Base-by-base conservation (phyloP, 2,113 vertebrate species). In the Quiscalus mexicanus region DNA sequence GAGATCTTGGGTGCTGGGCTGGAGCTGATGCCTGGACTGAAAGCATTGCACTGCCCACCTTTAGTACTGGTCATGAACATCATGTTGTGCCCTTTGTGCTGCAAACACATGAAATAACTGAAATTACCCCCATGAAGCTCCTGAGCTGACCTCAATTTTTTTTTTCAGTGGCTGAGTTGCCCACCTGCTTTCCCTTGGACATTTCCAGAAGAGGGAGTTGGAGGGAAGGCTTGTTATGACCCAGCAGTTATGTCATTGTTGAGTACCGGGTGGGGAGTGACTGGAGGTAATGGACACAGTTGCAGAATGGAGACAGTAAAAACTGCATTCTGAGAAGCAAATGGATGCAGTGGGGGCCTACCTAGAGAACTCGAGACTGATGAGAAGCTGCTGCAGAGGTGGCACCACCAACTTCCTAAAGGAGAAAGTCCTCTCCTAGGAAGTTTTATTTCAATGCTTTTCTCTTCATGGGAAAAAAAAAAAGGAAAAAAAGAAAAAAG, bases 301-400 rank as follows among this genome's bases (percentile, higher is more conserved):
- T 13, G 13, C 17, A 70, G 35, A 21, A 39, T 42, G 60, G 77
- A 53, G 10, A 63, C 75, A 59, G 28, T 50, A 9, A 19, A 50
- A 87, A 55, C 25, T 75, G 60, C 58, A 39, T 59, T 47, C 56
- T 56, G 70, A 71, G 44, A 53, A 77, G 23, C 17, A 63, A 47
- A 71, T 6, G 15, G 24, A 31, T 33, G 20, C 60, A 47, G 3
- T 4, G 18, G 27, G 27, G 19, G 8, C 22, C 41, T 52, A 13
- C 17, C 6, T 53, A 53, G 39, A 17, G 45, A 68, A 25, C 53
- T 35, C 0, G 0, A 45, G 65, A 28, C 37, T 49, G 17, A 44
- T 39, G 35, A 64, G 68, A 69, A 62, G 30, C 41, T 11, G 16
- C 59, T 58, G 55, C 42, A 77, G 23, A 59, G 9, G 21, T 11